A percentile compares a stretch with the other conserved stretches of the same genome.
Conservation (phyloP, 2,113 vertebrate species). For the Charina bottae region DNA sequence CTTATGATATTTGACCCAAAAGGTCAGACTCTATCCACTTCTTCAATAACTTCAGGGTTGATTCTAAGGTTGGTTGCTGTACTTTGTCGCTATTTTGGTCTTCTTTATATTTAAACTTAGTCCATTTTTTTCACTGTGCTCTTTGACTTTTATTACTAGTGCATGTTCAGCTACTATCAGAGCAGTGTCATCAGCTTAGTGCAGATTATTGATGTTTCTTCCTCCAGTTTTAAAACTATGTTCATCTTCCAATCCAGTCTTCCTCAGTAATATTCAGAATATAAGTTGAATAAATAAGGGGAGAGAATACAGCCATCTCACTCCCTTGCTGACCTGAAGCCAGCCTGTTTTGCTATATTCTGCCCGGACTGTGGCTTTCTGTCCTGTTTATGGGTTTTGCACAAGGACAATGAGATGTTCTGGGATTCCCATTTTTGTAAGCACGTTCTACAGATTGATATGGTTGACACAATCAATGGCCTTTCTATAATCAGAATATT, state of each 20-base stretch:
- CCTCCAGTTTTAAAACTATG: background rate
- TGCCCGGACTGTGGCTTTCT: background rate
- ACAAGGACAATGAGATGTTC: background rate
- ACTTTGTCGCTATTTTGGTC: background rate
- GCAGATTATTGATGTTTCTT: background rate
- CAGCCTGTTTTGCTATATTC: background rate
- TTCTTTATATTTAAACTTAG: background rate
- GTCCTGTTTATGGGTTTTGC: background rate
- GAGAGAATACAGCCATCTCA: background rate
- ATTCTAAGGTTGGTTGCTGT: background rate
- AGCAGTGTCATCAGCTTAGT: no score
- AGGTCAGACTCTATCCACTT: background rate
- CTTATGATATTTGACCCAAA: background rate
- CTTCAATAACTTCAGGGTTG: background rate
- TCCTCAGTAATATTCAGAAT: no score
- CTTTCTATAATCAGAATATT: background rate
- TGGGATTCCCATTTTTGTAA: background rate
- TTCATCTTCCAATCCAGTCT: background rate
- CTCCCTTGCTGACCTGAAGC: background rate
- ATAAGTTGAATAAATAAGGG: no score
- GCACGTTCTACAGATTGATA: background rate
- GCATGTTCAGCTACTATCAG: background rate
- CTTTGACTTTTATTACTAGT: background rate
- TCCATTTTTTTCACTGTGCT: background rate
- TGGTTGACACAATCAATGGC: background rate